Base-by-base conservation (phyloP, 2,888 invertebrate genomes). In the Sarcophaga variegata region DNA sequence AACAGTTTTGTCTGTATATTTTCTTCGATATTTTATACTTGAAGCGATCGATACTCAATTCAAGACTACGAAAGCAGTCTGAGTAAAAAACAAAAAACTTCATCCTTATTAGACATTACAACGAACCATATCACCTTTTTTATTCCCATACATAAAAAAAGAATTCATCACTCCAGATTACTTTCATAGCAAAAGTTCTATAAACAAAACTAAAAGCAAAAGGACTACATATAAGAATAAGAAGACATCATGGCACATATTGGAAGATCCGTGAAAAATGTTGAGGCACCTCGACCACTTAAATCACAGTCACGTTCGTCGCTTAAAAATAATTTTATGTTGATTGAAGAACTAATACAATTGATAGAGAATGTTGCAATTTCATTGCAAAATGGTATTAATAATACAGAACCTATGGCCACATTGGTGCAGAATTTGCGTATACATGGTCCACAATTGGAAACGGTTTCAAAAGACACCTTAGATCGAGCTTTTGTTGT, bases 401-500 rank as follows among this genome's bases (percentile, higher is more conserved):
- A 96, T 92, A 96, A 95, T 93, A 96, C 96, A 91, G 95, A 96
- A 92, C 96, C 96, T 91, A 96, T 97, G 91, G 95, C 96, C 83
- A 95, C 96, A 90, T 95, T 97, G 94, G 96, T 97, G 92, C 96
- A 96, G 92, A 97, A 97, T 93, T 94, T 97, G 88, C 97, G 97
- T 93, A 95, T 96, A 64, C 96, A 96, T 92, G 96, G 97, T 88
- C 96, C 96, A 89, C 97, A 97, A 93, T 94, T 97, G 91, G 97
- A 97, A 94, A 95, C 96, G 89, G 94, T 96, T 88, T 97, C 97
- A 91, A 97, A 97, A 94, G 97, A 97, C 93, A 97, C 97, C 91
- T 94, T 98, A 89, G 97, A 98, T 94, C 95, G 96, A 90, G 96
- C 96, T 90, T 98, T 97, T 94, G 96, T 97, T 90, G 96, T 97